Evolutionary conservation across 2,888 invertebrate species (phyloP).

Genomic region (Charanyca ferruginea): DNA sequence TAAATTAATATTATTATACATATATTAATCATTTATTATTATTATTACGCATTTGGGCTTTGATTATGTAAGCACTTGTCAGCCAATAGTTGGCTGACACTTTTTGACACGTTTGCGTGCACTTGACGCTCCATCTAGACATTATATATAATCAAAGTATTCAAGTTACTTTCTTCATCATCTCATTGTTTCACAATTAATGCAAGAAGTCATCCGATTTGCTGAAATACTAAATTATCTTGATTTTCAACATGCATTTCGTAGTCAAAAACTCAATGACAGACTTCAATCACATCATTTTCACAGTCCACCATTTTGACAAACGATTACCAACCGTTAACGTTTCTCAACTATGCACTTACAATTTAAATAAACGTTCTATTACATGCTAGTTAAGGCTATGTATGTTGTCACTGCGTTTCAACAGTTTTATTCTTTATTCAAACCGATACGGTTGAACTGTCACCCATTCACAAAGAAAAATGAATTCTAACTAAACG

Average conservation of each 20-base stretch:
- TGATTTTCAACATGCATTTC: conserved; percentile 13
- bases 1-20: too few relatives aligned
- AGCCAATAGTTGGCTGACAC: too few relatives aligned
- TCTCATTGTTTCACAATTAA: too few relatives aligned
- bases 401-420: conserved; percentile 57
- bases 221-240: neutral
- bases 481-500: conserved; percentile 23
- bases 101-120: too few relatives aligned
- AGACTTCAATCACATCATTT: conserved; percentile 23
- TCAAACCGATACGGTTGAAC: conserved; percentile 64
- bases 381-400: conserved; percentile 52
- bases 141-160: too few relatives aligned
- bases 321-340: conserved; percentile 40
- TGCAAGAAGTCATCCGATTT: neutral
- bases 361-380: conserved; percentile 44
- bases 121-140: too few relatives aligned
- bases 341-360: conserved; percentile 40
- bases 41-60: too few relatives aligned
- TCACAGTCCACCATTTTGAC: conserved; percentile 31
- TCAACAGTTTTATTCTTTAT: conserved; percentile 43
- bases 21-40: too few relatives aligned
- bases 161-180: neutral
- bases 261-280: conserved; percentile 10
- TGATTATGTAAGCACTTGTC: too few relatives aligned
- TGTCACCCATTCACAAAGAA: conserved; percentile 24